Evolutionary conservation across 2,888 invertebrate species (phyloP), one percentile per base, ranked within the genome.

Genomic region (Drosophila limbata): DNA sequence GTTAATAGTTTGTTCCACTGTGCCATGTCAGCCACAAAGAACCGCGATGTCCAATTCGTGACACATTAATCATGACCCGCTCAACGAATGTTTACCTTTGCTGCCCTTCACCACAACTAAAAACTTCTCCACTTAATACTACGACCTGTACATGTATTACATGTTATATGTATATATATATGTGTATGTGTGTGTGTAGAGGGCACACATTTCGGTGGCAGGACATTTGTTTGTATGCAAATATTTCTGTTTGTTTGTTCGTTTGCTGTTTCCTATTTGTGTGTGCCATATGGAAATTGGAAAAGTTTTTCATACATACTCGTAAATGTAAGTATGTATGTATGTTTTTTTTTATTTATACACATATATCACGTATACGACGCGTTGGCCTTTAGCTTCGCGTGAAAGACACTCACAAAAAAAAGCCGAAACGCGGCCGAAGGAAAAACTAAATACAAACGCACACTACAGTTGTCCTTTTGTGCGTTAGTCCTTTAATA

Each of bases 31-130:
- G 47, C 50, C 40, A 45, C 45, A 68, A 48, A 63, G 51, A 42
- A 52, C 68, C 61, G 72, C 64, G 67, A 60, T 87, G 81, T 69
- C 65, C 75, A 81, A 73, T 84, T 88, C 84, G 86, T 85, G 90
- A 76, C 90, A 89, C 88, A 85, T 85, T 85, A 85, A 85, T 85
- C 84, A 85, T 88, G 88, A 89, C 90, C 84, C 74, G 86, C 88
- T 75, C 90, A 89, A 89, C 86, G 84, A 69, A 73, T 79, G 84
- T 83, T 88, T 88, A 89, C 84, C 81, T 79, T 55, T 61, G 73
- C 35, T 69, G 73, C 44, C 66, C 47, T 60, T 52, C 53, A 17
- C 28, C 55, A 33, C 51, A 47, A 33, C 53, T 45, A 10, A 42
- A 55, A 55, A 55, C 15, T 33, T 31, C 42, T 28, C 17, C 13